Evolutionary conservation across 2,888 invertebrate species (phyloP).

Genomic region (Girardia tigrina): DNA sequence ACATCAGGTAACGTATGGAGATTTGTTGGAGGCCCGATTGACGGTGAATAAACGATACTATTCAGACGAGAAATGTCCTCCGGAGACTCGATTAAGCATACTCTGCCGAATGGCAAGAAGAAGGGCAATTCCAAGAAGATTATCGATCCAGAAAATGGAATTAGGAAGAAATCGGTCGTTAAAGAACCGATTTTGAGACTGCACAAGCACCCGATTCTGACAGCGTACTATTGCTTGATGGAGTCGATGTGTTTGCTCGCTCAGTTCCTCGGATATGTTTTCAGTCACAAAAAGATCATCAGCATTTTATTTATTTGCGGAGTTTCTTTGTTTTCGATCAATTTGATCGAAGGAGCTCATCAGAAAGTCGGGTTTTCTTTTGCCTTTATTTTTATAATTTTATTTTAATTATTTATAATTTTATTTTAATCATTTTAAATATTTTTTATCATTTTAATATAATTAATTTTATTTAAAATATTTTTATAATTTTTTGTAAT

Average conservation of each 20-base stretch:
- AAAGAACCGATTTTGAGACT: neutral
- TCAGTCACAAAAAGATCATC: conserved; percentile 2
- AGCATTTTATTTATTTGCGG: neutral
- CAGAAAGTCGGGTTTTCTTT: no score
- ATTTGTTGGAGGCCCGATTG: neutral
- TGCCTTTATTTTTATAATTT: no score
- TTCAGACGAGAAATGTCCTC: neutral
- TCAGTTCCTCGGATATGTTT: neutral
- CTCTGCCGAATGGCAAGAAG: neutral
- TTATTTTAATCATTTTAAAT: no score
- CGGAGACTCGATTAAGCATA: neutral
- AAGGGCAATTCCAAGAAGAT: neutral
- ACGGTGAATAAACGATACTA: no score
- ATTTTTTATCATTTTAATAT: no score
- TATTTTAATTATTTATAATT: no score
- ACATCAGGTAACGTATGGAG: neutral
- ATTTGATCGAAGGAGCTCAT: conserved; percentile 13
- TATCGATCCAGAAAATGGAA: neutral
- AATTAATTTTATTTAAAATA: no score
- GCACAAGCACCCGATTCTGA: neutral
- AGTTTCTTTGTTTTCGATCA: neutral
- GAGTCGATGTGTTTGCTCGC: neutral
- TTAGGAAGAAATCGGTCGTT: neutral
- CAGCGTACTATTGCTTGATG: neutral
- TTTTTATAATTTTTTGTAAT: no score